phyloP scores from a whole-genome alignment of 2,797 vertebrate genomes.

The Buceros bicornis region DNA sequence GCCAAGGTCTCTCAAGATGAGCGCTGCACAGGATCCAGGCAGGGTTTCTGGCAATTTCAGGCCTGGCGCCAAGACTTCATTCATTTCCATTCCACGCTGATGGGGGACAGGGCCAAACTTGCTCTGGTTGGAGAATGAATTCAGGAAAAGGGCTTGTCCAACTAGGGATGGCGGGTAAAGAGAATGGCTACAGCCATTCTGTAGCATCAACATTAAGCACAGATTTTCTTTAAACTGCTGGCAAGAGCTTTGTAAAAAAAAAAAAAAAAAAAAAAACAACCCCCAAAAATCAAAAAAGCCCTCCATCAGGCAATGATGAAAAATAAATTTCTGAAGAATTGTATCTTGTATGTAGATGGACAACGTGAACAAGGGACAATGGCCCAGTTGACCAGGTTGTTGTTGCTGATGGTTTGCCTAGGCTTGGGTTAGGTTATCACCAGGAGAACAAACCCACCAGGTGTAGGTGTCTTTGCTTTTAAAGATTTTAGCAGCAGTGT shows the following conservation, averaged over 20 bases:
- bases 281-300: too few species aligned
- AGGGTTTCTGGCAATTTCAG: background rate
- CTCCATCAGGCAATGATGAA: background rate
- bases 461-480: background rate
- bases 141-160: background rate
- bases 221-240: background rate
- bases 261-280: too few species aligned
- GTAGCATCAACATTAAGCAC: background rate
- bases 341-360: background rate
- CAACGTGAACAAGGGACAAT: background rate
- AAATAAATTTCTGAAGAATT: constrained; percentile 8
- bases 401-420: background rate
- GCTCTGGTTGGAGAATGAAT: background rate
- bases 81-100: background rate
- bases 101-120: background rate
- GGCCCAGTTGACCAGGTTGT: fast-evolving
- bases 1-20: background rate
- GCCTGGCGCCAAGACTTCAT: background rate
- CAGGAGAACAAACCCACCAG: background rate
- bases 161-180: background rate
- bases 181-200: background rate
- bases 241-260: background rate
- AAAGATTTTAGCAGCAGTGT: background rate
- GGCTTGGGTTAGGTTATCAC: background rate
- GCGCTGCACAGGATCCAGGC: background rate